Conservation (phyloP, 2,888 invertebrate species). For the Meiosimyza decipiens region DNA sequence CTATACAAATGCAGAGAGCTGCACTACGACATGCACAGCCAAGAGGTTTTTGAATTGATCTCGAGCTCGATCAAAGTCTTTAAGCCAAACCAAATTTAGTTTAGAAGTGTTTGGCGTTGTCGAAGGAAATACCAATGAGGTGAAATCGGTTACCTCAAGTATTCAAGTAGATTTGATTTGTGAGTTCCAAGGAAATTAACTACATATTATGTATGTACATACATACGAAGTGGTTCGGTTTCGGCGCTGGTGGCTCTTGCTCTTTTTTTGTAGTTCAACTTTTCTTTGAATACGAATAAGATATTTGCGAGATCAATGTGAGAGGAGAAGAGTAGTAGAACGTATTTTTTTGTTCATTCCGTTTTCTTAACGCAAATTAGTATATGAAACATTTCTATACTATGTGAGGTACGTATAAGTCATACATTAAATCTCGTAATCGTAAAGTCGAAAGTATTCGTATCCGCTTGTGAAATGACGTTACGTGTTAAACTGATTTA, state of each 20-base stretch:
- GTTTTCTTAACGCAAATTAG: no score
- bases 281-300: not conserved
- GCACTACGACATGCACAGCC: constrained; percentile 5
- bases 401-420: constrained; percentile 27
- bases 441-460: constrained; percentile 22
- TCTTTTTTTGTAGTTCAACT: constrained; percentile 1
- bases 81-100: constrained; percentile 56
- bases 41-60: constrained; percentile 30
- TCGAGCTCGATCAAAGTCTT: constrained; percentile 36
- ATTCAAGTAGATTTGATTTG: not conserved
- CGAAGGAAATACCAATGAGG: constrained; percentile 59
- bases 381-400: constrained; percentile 2
- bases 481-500: constrained; percentile 13
- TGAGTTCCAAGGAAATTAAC: not conserved
- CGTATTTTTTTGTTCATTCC: no score
- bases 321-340: not conserved
- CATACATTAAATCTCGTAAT: constrained; percentile 16
- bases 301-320: constrained; percentile 11
- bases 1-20: constrained; percentile 1
- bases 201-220: not conserved
- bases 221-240: constrained; percentile 4
- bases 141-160: constrained; percentile 26
- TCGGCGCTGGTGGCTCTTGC: constrained; percentile 21
- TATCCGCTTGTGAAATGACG: constrained; percentile 14
- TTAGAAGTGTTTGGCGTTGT: constrained; percentile 67